These are phyloP conservation scores for Mythimna loreyi DNA, from an alignment of 2,888 invertebrate species.

Conservation along the genomic window DNA sequence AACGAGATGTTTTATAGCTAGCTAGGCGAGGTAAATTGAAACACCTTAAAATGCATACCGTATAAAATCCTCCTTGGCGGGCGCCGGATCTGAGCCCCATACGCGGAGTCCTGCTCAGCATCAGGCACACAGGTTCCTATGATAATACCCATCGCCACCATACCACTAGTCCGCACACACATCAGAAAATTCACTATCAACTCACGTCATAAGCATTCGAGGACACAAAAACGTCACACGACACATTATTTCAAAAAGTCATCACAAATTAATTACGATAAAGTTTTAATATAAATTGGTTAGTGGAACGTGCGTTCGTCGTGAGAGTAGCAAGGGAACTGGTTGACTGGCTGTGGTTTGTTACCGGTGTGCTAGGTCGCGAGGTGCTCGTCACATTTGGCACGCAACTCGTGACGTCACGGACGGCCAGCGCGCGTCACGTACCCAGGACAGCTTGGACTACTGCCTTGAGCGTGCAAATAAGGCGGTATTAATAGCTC, in stretches of 20 bases:
- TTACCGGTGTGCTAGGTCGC: conserved; percentile 50
- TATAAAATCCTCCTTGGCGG: conserved; percentile 87
- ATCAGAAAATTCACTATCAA: conserved; percentile 69
- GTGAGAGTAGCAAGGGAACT: conserved; percentile 54
- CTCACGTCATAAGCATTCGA: conserved; percentile 58
- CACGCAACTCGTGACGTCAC: conserved; percentile 66
- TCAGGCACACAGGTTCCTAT: conserved; percentile 94
- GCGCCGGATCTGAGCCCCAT: conserved; percentile 82
- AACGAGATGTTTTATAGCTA: conserved; percentile 1
- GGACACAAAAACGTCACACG: conserved; percentile 51
- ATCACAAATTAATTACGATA: conserved; percentile 45
- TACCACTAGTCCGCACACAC: conserved; percentile 71
- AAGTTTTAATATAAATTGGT: conserved; percentile 48
- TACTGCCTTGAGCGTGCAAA: conserved; percentile 51
- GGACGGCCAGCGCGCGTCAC: conserved; percentile 53
- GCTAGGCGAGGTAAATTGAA: not conserved
- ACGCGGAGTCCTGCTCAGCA: conserved; percentile 91
- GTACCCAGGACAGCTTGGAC: conserved; percentile 52
- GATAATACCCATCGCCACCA: conserved; percentile 92
- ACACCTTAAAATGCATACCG: conserved; percentile 72
- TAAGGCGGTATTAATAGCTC: conserved; percentile 58
- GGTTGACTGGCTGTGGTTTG: conserved; percentile 62
- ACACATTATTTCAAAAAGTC: conserved; percentile 45
- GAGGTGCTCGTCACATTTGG: conserved; percentile 59
- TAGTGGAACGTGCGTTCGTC: conserved; percentile 52